Percentiles rank a stretch among this genome's conserved stretches.
These are phyloP conservation scores for Imbricaverruca yamaguchii DNA, from an alignment of 2,888 invertebrate genomes.

Conservation along the genomic window DNA sequence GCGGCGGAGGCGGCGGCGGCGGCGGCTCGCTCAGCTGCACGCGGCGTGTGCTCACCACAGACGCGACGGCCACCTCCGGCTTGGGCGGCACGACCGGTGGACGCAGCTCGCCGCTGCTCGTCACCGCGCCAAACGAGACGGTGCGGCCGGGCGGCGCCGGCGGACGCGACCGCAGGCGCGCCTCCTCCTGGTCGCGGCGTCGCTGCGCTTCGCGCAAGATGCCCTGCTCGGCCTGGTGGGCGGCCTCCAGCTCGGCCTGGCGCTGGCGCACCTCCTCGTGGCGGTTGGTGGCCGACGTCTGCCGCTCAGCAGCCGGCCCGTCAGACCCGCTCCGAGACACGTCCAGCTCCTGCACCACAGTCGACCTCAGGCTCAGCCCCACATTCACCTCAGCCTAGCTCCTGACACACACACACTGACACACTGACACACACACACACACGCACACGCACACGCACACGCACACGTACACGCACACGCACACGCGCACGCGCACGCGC, in stretches of 20 bases:
- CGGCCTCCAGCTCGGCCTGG: conserved; percentile 50
- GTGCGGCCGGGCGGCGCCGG: conserved; percentile 15
- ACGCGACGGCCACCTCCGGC: conserved; percentile 20
- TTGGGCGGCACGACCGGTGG: conserved; percentile 8
- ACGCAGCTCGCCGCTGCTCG: neutral
- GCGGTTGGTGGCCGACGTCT: conserved; percentile 26
- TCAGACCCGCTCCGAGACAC: conserved; percentile 17
- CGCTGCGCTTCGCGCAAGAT: conserved; percentile 44
- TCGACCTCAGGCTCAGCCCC: neutral
- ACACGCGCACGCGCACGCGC: too few species aligned
- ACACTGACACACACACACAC: too few species aligned
- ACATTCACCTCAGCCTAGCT: conserved; percentile 35
- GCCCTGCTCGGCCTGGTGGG: conserved; percentile 45
- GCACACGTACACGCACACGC: too few species aligned
- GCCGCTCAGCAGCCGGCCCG: conserved; percentile 33
- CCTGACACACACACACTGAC: too few species aligned
- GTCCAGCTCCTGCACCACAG: conserved; percentile 19
- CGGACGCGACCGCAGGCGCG: neutral
- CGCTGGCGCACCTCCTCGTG: conserved; percentile 52
- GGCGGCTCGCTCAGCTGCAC: conserved; percentile 14
- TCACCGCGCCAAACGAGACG: conserved; percentile 8
- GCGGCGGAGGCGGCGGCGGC: neutral
- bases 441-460: too few species aligned
- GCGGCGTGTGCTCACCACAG: conserved; percentile 3
- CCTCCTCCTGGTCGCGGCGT: conserved; percentile 37